These are phyloP conservation scores for Antitype chi DNA, from an alignment of 2,888 invertebrate species.

Conservation along the genomic window DNA sequence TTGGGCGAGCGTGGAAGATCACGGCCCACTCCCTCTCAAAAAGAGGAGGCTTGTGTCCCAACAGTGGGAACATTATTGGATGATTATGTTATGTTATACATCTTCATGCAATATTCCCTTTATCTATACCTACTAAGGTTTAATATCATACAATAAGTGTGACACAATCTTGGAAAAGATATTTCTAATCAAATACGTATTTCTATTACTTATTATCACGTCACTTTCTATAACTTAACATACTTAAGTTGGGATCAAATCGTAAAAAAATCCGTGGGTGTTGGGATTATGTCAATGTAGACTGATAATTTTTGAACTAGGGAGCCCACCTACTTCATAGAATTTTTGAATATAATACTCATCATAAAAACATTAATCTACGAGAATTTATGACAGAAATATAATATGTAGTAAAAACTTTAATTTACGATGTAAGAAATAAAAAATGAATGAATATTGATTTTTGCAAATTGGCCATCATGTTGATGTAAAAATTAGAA, in stretches of 20 bases:
- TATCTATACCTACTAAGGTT: background rate
- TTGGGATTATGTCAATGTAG: constrained; percentile 67
- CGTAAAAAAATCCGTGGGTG: constrained; percentile 63
- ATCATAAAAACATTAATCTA: constrained; percentile 65
- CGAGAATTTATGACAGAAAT: constrained; percentile 61
- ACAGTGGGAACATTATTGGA: no score
- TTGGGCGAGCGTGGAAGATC: no score
- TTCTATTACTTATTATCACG: constrained; percentile 54
- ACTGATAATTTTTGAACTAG: constrained; percentile 65
- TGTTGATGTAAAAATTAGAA: constrained; percentile 42
- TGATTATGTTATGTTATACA: no score
- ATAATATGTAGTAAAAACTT: constrained; percentile 52
- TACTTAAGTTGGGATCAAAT: constrained; percentile 60
- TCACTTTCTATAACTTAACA: constrained; percentile 56
- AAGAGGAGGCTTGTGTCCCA: no score
- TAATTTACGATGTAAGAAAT: constrained; percentile 54
- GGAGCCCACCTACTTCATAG: constrained; percentile 62
- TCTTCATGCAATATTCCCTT: background rate
- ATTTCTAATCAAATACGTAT: constrained; percentile 58
- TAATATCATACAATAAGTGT: background rate
- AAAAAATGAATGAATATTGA: constrained; percentile 43
- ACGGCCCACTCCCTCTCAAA: no score
- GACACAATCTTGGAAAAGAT: background rate
- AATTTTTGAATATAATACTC: constrained; percentile 54
- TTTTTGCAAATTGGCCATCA: constrained; percentile 52